Evolutionary conservation across 1,140 invertebrate genomes (phyloP), one percentile per base, ranked within the genome.

Genomic region (Pollicipes pollicipes): DNA sequence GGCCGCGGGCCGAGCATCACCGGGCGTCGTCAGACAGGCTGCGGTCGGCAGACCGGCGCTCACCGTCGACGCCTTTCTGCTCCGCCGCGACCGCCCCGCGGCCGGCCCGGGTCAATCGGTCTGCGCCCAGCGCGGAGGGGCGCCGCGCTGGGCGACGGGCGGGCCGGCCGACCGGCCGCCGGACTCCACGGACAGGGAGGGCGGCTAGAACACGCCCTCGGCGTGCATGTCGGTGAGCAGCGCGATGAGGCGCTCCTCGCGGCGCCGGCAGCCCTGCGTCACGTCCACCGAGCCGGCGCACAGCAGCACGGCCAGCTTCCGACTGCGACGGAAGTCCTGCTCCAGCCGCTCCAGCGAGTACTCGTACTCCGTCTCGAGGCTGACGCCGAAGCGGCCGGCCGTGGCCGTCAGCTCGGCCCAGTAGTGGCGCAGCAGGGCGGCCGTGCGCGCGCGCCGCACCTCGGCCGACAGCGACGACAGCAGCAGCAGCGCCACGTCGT

Each of bases 231-330:
- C 85, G 69, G 83, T 79, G 6, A 87, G 78, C 0, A 86, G 80
- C 78, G 84, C 78, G 79, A 84, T 70, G 77, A 88, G 82, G 66
- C 88, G 81, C 70, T 87, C 85, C 74, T 90, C 88, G 0, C 88
- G 88, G 30, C 85, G 78, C 6, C 86, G 83, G 75, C 87, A 82
- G 4, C 86, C 86, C 3, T 88, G 77, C 1, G 86, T 86, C 45
- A 90, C 85, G 77, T 91, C 89, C 21, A 90, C 87, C 13, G 88
- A 89, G 6, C 89, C 89, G 67, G 90, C 88, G 74, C 88, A 90
- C 16, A 91, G 79, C 29, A 90, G 79, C 26, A 90, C 79, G 1
- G 88, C 88, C 58, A 90, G 78, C 10, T 90, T 79, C 74, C 88
- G 86, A 0, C 88, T 88, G 71, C 85, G 81, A 24, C 85, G 83